A percentile compares a stretch with the other conserved stretches of the same genome.
These are phyloP conservation scores for Arge pagana DNA, from an alignment of 2,888 invertebrate species.

Conservation along the genomic window DNA sequence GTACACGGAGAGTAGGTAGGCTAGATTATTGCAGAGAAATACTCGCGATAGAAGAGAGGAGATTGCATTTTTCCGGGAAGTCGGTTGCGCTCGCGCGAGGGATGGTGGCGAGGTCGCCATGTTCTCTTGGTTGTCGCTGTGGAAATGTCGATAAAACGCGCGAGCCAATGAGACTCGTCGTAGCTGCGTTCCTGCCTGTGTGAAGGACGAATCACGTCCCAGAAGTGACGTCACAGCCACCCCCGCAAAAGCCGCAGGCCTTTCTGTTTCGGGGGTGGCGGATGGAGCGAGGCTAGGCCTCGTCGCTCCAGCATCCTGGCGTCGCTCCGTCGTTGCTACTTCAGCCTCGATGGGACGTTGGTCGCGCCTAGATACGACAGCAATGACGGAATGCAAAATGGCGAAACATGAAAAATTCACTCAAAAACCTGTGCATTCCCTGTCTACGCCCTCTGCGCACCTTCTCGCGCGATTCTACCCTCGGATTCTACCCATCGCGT, in stretches of 20 bases:
- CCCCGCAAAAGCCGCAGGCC: constrained; percentile 47
- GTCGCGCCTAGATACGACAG: constrained; percentile 45
- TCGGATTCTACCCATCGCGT: constrained; percentile 16
- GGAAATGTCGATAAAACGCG: constrained; percentile 57
- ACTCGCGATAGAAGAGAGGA: neutral
- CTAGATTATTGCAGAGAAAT: no score
- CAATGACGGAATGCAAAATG: constrained; percentile 47
- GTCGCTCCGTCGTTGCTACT: constrained; percentile 24
- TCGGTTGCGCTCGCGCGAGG: constrained; percentile 9
- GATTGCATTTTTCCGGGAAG: constrained; percentile 5
- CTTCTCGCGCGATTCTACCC: constrained; percentile 24
- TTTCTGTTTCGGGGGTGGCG: constrained; percentile 44
- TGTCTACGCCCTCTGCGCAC: constrained; percentile 22
- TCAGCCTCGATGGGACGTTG: constrained; percentile 3
- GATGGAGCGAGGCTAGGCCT: constrained; percentile 42
- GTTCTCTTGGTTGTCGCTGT: constrained; percentile 25
- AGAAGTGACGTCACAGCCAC: constrained; percentile 50
- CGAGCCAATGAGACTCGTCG: constrained; percentile 52
- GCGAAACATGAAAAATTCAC: no score
- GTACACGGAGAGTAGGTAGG: no score
- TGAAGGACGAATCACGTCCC: constrained; percentile 51
- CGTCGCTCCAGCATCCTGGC: constrained; percentile 18
- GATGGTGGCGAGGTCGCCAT: constrained; percentile 21
- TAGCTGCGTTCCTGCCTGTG: constrained; percentile 51
- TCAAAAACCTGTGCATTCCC: constrained; percentile 17